Evolutionary conservation across 1,140 invertebrate genomes (phyloP).

Genomic region (Mizuhopecten yessoensis): DNA sequence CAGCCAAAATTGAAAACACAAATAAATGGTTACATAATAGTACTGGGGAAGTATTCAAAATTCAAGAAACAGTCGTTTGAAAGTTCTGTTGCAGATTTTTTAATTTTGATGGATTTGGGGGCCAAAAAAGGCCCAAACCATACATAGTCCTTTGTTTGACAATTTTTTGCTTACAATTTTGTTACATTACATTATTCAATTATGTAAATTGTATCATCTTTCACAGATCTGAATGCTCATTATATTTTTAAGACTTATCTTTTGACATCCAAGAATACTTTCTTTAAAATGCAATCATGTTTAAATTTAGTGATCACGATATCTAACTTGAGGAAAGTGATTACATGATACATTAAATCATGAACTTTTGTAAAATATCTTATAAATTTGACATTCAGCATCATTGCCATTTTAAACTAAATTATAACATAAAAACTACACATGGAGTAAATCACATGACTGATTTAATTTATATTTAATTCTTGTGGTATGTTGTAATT

Average conservation of each 20-base stretch:
- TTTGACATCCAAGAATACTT: background rate
- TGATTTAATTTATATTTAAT: background rate
- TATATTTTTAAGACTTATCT: background rate
- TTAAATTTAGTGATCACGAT: background rate
- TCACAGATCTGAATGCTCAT: background rate
- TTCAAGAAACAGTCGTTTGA: too few species aligned
- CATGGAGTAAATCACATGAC: background rate
- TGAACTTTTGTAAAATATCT: background rate
- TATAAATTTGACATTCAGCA: background rate
- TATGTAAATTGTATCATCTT: too few species aligned
- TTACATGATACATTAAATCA: background rate
- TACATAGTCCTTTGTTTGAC: too few species aligned
- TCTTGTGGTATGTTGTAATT: background rate
- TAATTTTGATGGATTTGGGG: too few species aligned
- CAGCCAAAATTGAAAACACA: too few species aligned
- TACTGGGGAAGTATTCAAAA: too few species aligned
- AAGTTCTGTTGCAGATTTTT: too few species aligned
- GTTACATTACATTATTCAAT: too few species aligned
- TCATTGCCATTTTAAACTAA: background rate
- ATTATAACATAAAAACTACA: background rate
- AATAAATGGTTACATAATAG: too few species aligned
- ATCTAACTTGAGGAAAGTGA: too few species aligned
- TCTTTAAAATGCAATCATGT: background rate
- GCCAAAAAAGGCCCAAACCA: too few species aligned
- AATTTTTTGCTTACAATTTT: too few species aligned